Evolutionary conservation across 2,888 invertebrate genomes (phyloP), one percentile per base, ranked within the genome.

Genomic region (Xestia ashworthii): DNA sequence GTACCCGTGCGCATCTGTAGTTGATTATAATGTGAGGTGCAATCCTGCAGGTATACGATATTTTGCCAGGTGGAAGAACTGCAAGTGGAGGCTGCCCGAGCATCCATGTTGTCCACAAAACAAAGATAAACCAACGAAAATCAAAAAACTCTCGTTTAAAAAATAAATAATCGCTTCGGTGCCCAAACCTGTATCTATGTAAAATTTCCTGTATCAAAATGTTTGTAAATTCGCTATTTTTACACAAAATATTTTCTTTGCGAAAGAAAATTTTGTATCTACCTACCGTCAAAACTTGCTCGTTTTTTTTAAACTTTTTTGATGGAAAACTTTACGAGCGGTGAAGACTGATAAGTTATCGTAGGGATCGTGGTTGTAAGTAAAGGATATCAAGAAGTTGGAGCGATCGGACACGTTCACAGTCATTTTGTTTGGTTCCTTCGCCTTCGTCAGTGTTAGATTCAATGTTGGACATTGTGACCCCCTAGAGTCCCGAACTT

Each of bases 61-160:
- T 98, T 98, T 97, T 98, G 98, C 97, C 98, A 98, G 97, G 98
- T 98, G 98, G 98, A 98, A 97, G 98, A 98, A 97, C 98, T 98
- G 97, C 98, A 98, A 97, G 97, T 98, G 96, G 98, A 98, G 97
- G 98, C 97, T 95, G 97, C 98, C 95, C 97, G 97, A 97, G 97
- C 97, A 95, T 96, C 97, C 95, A 97, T 97, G 97, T 97, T 97
- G 96, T 97, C 97, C 95, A 97, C 97, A 95, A 97, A 97, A 95
- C 97, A 97, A 96, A 97, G 97, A 97, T 97, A 97, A 95, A 96
- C 90, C 93, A 87, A 91, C 93, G 92, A 96, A 96, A 95, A 88
- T 92, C 87, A 96, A 95, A 96, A 96, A 95, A 92, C 93, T 96
- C 88, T 96, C 95, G 90, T 96, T 96, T 93, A 96, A 95, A 95